phyloP scores from a whole-genome alignment of 1,140 invertebrate species.

The Sarcophaga bullata region DNA sequence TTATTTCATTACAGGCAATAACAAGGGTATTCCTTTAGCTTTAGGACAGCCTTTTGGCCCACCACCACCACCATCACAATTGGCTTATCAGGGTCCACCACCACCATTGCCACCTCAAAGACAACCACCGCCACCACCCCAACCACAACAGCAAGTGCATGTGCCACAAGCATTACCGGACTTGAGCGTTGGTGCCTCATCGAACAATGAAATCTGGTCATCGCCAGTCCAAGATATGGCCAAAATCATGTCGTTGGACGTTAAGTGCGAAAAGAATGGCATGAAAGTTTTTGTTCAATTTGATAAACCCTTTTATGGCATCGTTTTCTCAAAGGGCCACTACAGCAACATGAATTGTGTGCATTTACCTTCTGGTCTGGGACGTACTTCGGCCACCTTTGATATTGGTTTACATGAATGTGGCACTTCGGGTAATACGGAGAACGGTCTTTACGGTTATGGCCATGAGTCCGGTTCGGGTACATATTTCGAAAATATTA shows the following conservation, averaged over 20 bases:
- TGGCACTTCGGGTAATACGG: constrained; percentile 90
- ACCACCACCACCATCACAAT: constrained; percentile 68
- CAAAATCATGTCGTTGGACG: constrained; percentile 89
- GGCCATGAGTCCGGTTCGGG: constrained; percentile 87
- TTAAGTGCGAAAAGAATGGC: constrained; percentile 92
- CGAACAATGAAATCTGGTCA: constrained; percentile 83
- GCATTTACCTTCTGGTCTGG: constrained; percentile 87
- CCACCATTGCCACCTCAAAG: constrained; percentile 71
- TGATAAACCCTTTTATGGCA: constrained; percentile 94
- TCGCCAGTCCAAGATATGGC: constrained; percentile 85
- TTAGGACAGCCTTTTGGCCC: constrained; percentile 67
- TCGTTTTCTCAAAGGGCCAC: constrained; percentile 92
- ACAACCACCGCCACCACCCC: constrained; percentile 69
- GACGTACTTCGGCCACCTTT: constrained; percentile 86
- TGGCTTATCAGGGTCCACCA: constrained; percentile 75
- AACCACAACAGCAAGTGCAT: constrained; percentile 58
- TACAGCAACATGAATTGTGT: constrained; percentile 93
- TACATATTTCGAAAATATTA: constrained; percentile 94
- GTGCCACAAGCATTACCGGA: constrained; percentile 52
- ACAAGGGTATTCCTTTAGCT: constrained; percentile 59
- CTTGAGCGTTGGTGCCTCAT: constrained; percentile 58
- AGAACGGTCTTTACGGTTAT: constrained; percentile 85
- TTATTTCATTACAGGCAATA: constrained; percentile 52
- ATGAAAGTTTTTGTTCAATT: constrained; percentile 94
- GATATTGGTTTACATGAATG: constrained; percentile 91